Evolutionary conservation across 2,888 invertebrate genomes (phyloP), one percentile per base, ranked within the genome.

Genomic region (Notodonta ziczac): DNA sequence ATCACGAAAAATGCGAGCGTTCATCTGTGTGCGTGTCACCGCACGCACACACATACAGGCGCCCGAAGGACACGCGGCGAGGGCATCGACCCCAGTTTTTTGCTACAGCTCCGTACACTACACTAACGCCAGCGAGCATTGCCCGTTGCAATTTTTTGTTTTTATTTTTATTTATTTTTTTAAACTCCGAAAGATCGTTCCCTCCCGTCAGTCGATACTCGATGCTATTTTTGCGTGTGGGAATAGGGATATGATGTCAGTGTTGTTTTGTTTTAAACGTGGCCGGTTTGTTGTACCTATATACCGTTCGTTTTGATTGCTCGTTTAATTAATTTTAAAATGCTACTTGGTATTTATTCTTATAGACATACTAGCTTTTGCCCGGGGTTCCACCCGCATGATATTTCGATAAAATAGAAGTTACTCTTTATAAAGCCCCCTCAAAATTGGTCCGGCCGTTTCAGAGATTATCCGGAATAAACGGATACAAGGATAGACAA

Each of bases 41-140:
- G 85, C 89, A 88, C 88, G 84, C 79, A 87, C 90, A 73, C 88
- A 89, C 88, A 89, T 88, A 80, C 53, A 65, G 78, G 67, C 74
- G 73, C 70, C 76, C 93, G 93, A 93, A 93, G 93, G 93, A 92
- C 93, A 92, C 90, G 89, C 83, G 79, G 90, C 78, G 84, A 84
- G 91, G 88, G 90, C 88, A 81, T 87, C 83, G 86, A 91, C 91
- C 91, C 86, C 78, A 71, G 86, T 92, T 93, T 93, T 93, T 93
- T 92, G 90, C 92, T 85, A 86, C 84, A 85, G 87, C 89, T 81
- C 75, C 85, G 87, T 89, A 86, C 90, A 85, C 86, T 83, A 84
- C 85, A 90, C 84, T 90, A 83, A 82, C 75, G 75, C 73, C 88
- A 75, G 77, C 87, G 89, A 85, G 86, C 87, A 90, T 92, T 93